Base-by-base conservation (phyloP, 2,113 vertebrate species). In the Glaucidium brasilianum region DNA sequence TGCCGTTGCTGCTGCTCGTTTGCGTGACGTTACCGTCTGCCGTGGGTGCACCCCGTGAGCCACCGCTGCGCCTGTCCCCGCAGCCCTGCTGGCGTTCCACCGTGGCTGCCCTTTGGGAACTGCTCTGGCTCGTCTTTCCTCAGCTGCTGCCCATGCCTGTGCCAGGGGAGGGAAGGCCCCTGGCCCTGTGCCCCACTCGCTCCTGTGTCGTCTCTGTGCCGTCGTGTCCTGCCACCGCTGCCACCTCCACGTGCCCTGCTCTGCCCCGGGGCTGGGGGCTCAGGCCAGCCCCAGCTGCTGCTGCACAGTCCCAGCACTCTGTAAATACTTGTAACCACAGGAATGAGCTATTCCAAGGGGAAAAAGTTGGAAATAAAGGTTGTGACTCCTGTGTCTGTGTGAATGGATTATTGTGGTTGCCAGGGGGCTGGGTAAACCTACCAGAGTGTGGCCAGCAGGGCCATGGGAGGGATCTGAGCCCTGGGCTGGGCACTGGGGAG, bases 331-430 rank as follows among this genome's bases (percentile, higher is more conserved):
- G 60, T 58, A 53, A 29, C 50, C 90, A 32, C 23, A 1, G 64
- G 64, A 82, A 85, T 3, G 17, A 58, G 85, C 45, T 5, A 34
- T 60, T 72, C 89, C 6, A 0, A 27, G 10, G 55, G 32, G 17
- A n/a, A 30, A 41, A 62, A 35, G 35, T 63, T 89, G 94, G 80
- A 83, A 96, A 97, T 96, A 97, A 97, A 97, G 79, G 71, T 49
- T 63, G 71, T 88, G 85, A 58, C 58, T 83, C 74, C 22, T 7
- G 5, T 52, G 64, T 6, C 37, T 1, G 47, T 77, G 81, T 8
- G 11, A 16, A 1, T 4, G 59, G 73, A 6, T 69, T 17, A 0
- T 6, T 9, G 68, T 0, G 2, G 20, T 2, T 12, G 12, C 10
- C 5, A 39, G 30, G 21, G 18, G 1, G 13, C n/a, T 11, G 41